Evolutionary conservation across 2,797 vertebrate species (phyloP), one percentile per base, ranked within the genome.

Genomic region (Silurus aristotelis): DNA sequence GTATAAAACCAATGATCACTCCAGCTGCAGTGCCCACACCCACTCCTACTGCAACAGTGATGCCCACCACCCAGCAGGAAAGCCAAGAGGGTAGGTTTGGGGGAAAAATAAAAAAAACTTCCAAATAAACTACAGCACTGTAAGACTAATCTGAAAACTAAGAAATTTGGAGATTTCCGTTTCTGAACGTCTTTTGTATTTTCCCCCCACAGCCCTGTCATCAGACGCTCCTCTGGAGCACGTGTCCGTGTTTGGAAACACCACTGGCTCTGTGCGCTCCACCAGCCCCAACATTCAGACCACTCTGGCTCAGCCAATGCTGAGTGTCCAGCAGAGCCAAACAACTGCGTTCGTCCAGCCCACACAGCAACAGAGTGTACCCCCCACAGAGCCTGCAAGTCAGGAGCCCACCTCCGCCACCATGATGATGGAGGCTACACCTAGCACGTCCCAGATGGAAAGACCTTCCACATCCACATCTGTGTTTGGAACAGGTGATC

Each of bases 51-150:
- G 98, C 98, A 25, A 99, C 98, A 0, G 98, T 99, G 87, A 99
- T 99, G 98, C 98, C 98, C 64, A 99, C 98, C 64, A 99, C 98
- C 14, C 98, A 99, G 87, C 97, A 97, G 92, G 98, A 99, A 88
- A 97, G 95, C 1, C 98, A 99, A 85, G 98, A 99, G 94, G 96
- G 98, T 98, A 87, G 7, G 10, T 13, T 22, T 25, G 8, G 25
- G 52, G 55, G 13, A 2, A 3, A 56, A 31, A 63, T 6, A 48
- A 9, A 52, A 52, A 52, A 52, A 52, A 8, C 27, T 80, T 78
- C 15, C 58, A 43, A 3, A 63, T 8, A 14, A 63, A 48, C 48
- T 52, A 52, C 15, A 6, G 4, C 14, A 66, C 46, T n/a, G 17
- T 25, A 66, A 27, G 48, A 61, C 0, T 46, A 48, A 38, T 17